Conservation (phyloP, 2,888 invertebrate genomes). For the Cephus pygmeus region DNA sequence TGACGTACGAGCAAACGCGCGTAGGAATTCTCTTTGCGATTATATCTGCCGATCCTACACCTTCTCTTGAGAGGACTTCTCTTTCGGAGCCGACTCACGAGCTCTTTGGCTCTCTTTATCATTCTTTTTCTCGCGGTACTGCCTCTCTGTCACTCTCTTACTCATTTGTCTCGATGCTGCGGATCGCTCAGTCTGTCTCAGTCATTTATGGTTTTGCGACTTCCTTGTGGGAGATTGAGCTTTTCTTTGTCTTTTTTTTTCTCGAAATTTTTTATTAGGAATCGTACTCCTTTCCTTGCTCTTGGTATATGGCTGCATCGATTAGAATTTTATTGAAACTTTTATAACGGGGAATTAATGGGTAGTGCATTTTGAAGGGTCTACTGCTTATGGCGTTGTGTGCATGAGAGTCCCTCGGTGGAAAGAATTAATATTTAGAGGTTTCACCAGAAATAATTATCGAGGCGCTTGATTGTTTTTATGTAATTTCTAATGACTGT, state of each 20-base stretch:
- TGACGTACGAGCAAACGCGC: constrained; percentile 35
- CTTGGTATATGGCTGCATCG: not conserved
- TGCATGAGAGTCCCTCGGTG: not conserved
- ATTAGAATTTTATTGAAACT: too few species aligned
- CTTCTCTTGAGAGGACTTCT: constrained; percentile 33
- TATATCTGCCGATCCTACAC: constrained; percentile 59
- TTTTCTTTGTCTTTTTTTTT: not conserved
- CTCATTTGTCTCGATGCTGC: not conserved
- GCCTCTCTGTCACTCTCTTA: not conserved
- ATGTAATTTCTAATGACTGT: too few species aligned
- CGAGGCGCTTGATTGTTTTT: too few species aligned
- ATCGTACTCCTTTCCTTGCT: too few species aligned
- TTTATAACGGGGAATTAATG: too few species aligned
- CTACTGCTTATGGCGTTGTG: not conserved
- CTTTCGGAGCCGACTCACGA: not conserved
- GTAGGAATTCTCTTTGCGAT: constrained; percentile 57
- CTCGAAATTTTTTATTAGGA: not conserved
- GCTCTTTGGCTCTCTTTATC: not conserved
- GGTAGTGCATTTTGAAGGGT: not conserved
- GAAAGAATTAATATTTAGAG: too few species aligned
- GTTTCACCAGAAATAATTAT: too few species aligned
- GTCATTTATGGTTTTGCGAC: not conserved
- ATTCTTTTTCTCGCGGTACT: not conserved
- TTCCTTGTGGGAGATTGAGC: not conserved
- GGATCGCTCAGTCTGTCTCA: not conserved